Percentiles rank a stretch among this genome's conserved stretches.
Evolutionary conservation across 2,888 invertebrate genomes (phyloP).

Genomic region (Idaea aversata): DNA sequence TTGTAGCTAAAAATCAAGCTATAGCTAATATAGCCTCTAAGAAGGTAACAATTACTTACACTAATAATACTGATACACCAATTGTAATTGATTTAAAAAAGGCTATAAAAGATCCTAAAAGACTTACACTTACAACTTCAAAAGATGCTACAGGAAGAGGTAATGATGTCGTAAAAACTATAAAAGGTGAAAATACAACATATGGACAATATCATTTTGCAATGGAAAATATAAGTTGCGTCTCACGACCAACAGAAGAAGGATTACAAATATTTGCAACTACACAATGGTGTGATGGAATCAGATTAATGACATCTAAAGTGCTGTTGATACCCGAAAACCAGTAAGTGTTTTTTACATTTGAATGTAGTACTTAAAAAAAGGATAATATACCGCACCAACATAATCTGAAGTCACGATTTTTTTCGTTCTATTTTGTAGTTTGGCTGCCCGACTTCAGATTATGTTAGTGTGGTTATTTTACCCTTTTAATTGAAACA

Average conservation of each 20-base stretch:
- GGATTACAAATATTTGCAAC: neutral
- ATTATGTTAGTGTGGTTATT: too few species aligned
- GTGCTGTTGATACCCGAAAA: neutral
- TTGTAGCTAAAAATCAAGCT: conserved; percentile 80
- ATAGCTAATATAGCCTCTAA: conserved; percentile 78
- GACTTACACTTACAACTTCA: conserved; percentile 31
- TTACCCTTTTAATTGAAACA: too few species aligned
- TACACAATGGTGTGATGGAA: neutral
- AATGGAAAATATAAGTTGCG: conserved; percentile 3
- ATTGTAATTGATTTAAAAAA: conserved; percentile 37
- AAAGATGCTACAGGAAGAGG: conserved; percentile 47
- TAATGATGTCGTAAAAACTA: conserved; percentile 58
- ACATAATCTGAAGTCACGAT: too few species aligned
- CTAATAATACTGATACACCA: conserved; percentile 55
- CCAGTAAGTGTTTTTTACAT: neutral
- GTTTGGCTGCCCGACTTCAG: too few species aligned
- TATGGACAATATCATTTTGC: conserved; percentile 6
- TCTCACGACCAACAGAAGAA: neutral
- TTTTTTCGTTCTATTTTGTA: too few species aligned
- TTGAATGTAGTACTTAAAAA: neutral
- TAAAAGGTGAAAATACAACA: conserved; percentile 25
- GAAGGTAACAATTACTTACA: conserved; percentile 78
- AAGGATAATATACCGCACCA: neutral
- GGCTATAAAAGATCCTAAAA: conserved; percentile 40
- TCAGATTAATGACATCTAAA: neutral